phyloP scores from a whole-genome alignment of 2,113 vertebrate genomes.

The Pipa parva region DNA sequence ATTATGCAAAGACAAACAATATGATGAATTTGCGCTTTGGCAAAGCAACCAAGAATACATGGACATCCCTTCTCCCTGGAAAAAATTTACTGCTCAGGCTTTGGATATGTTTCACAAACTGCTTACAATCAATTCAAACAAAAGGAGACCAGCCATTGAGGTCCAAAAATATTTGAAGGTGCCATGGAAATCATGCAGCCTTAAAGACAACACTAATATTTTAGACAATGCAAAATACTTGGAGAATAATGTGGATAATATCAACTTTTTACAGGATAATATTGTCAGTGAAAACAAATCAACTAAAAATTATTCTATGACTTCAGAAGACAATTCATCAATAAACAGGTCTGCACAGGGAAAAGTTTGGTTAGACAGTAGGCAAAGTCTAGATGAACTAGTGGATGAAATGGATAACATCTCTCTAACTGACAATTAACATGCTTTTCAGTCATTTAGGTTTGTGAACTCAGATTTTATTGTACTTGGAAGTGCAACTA shows the following conservation, averaged over 20 bases:
- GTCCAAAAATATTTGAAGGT: slow-evolving; percentile 66
- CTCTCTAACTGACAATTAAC: neutral
- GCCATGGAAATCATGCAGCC: slow-evolving; percentile 27
- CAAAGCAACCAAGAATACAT: slow-evolving; percentile 55
- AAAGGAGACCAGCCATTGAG: slow-evolving; percentile 69
- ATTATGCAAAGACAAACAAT: slow-evolving; percentile 64
- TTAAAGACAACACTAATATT: slow-evolving; percentile 21
- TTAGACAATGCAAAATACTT: slow-evolving; percentile 9
- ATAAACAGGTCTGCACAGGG: neutral
- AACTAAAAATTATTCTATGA: neutral
- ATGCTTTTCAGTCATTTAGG: neutral
- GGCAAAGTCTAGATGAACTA: neutral
- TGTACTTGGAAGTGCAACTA: neutral
- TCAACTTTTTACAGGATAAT: slow-evolving; percentile 6
- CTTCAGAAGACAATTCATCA: neutral
- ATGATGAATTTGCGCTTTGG: slow-evolving; percentile 71
- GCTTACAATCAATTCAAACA: slow-evolving; percentile 68
- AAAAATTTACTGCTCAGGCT: slow-evolving; percentile 58
- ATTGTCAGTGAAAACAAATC: neutral
- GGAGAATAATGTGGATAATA: neutral
- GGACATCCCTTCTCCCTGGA: slow-evolving; percentile 60
- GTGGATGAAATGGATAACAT: neutral
- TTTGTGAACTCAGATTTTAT: neutral
- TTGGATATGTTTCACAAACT: slow-evolving; percentile 73
- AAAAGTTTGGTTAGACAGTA: neutral